phyloP scores from a whole-genome alignment of 1,140 invertebrate genomes.

The Drosophila bifasciata region DNA sequence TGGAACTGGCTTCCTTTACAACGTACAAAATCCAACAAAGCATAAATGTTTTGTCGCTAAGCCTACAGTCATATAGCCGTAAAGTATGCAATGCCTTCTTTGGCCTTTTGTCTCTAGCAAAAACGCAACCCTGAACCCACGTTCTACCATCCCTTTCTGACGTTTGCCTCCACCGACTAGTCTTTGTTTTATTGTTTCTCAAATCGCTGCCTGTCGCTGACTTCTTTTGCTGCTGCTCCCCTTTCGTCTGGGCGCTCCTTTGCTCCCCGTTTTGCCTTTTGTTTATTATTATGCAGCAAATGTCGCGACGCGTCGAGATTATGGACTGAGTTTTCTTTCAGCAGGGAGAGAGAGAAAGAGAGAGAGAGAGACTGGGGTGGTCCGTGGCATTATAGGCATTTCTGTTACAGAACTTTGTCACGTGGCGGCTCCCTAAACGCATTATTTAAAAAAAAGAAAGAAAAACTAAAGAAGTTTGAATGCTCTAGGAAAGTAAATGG shows the following conservation, averaged over 20 bases:
- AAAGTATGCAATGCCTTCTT: slow-evolving; percentile 48
- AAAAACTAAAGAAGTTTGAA: slow-evolving; percentile 8
- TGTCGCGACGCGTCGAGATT: slow-evolving; percentile 56
- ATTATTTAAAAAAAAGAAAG: slow-evolving; percentile 46
- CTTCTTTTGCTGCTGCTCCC: slow-evolving; percentile 29
- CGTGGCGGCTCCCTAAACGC: slow-evolving; percentile 48
- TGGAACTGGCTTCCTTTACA: slow-evolving; percentile 20
- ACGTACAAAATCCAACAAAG: slow-evolving; percentile 52
- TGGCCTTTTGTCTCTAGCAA: slow-evolving; percentile 38
- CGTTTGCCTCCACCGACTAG: slow-evolving; percentile 32
- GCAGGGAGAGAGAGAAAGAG: too few relatives aligned
- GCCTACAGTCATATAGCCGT: slow-evolving; percentile 54
- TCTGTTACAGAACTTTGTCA: slow-evolving; percentile 43
- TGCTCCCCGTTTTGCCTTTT: slow-evolving; percentile 24
- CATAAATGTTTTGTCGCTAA: slow-evolving; percentile 62
- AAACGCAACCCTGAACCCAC: slow-evolving; percentile 1
- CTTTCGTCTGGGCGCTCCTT: slow-evolving; percentile 22
- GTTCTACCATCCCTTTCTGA: too few relatives aligned
- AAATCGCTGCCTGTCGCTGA: slow-evolving; percentile 57
- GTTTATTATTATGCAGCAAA: slow-evolving; percentile 61
- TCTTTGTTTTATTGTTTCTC: slow-evolving; percentile 60
- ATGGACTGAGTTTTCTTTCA: slow-evolving; percentile 30
- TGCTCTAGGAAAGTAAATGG: slow-evolving; percentile 24
- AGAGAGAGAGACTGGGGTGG: not conserved
- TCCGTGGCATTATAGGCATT: slow-evolving; percentile 21